A percentile compares a stretch with the other conserved stretches of the same genome.
These are phyloP conservation scores for Paramisgurnus dabryanus DNA, from an alignment of 2,113 vertebrate species.

Conservation along the genomic window DNA sequence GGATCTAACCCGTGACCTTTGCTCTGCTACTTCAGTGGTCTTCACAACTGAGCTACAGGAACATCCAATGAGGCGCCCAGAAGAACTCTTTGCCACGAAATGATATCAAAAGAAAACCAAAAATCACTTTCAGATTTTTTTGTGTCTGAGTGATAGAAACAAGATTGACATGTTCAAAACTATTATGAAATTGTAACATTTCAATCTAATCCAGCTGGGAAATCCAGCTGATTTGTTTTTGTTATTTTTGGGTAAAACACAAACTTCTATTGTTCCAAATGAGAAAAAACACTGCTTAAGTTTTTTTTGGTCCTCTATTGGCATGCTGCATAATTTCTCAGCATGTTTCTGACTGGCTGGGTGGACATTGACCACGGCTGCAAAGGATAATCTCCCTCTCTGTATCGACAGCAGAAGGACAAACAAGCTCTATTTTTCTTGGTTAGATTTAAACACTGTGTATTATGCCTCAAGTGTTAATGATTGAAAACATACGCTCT, in stretches of 20 bases:
- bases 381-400: conserved; percentile 32
- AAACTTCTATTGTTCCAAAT: too few species aligned
- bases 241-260: neutral
- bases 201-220: neutral
- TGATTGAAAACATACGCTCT: conserved; percentile 59
- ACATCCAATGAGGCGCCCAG: too few species aligned
- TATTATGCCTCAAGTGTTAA: conserved; percentile 58
- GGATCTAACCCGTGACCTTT: too few species aligned
- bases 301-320: neutral
- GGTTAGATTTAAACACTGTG: conserved; percentile 54
- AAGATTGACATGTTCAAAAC: too few species aligned
- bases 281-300: neutral
- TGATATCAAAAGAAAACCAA: too few species aligned
- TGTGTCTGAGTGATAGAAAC: too few species aligned
- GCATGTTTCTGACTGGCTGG: conserved; percentile 3
- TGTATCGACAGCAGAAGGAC: conserved; percentile 21
- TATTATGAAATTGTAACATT: neutral
- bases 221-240: neutral
- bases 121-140: too few species aligned
- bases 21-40: too few species aligned
- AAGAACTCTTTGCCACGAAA: too few species aligned
- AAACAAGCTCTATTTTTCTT: conserved; percentile 57
- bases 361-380: conserved; percentile 38
- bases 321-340: conserved; percentile 17
- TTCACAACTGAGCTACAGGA: too few species aligned